Conservation (phyloP, 2,888 invertebrate species). For the Sinodicranocentrus sp. region DNA sequence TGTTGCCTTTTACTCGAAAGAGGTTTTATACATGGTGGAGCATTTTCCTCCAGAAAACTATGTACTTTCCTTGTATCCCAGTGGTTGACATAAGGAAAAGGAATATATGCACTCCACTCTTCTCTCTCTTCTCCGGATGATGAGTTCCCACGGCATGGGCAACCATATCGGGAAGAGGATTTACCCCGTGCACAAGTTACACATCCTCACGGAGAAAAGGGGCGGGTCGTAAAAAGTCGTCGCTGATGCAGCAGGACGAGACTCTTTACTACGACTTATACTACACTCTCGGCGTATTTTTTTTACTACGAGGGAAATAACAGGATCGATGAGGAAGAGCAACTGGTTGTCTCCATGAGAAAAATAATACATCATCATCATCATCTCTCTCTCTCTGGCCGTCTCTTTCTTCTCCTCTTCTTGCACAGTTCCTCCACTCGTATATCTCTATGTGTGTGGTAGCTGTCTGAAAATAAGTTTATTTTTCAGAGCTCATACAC, state of each 20-base stretch:
- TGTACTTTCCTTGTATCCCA: no score
- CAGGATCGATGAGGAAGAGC: constrained; percentile 77
- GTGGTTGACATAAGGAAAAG: no score
- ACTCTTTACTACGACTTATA: constrained; percentile 1
- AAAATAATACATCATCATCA: constrained; percentile 37
- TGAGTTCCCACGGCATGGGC: neutral
- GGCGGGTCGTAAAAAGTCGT: neutral
- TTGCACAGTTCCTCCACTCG: neutral
- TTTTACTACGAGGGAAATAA: constrained; percentile 15
- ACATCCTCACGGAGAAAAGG: constrained; percentile 3
- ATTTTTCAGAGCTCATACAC: no score
- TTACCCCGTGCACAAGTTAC: neutral
- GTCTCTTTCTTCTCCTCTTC: neutral
- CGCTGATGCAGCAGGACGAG: neutral
- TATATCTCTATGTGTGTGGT: neutral
- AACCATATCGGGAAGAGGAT: neutral
- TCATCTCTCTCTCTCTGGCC: constrained; percentile 15
- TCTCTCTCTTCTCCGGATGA: constrained; percentile 6
- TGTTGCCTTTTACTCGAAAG: neutral
- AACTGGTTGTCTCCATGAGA: constrained; percentile 76
- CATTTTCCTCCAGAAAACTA: no score
- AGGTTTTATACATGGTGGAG: neutral
- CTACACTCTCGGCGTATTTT: neutral
- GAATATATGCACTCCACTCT: no score
- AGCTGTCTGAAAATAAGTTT: neutral